A percentile compares a stretch with the other conserved stretches of the same genome.
These are phyloP conservation scores for Amphimallon solstitiale DNA, from an alignment of 2,888 invertebrate genomes.

Conservation along the genomic window DNA sequence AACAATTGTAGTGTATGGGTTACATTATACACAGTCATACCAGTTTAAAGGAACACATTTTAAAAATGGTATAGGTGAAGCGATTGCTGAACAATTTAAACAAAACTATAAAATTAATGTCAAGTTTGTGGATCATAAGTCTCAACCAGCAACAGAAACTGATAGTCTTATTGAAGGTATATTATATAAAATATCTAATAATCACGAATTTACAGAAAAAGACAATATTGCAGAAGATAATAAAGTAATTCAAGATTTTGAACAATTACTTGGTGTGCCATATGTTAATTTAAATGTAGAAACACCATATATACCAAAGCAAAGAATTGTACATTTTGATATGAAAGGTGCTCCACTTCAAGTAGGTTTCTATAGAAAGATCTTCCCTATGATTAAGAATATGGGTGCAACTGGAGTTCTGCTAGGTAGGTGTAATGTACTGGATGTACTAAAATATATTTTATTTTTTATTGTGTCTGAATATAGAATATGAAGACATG, in stretches of 20 bases:
- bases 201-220: constrained; percentile 17
- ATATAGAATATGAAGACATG: constrained; percentile 85
- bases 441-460: neutral
- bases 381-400: constrained; percentile 68
- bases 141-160: constrained; percentile 19
- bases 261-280: constrained; percentile 62
- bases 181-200: neutral
- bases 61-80: constrained; percentile 37
- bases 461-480: neutral
- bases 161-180: constrained; percentile 14
- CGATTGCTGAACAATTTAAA: constrained; percentile 25
- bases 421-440: constrained; percentile 52
- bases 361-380: constrained; percentile 68
- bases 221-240: constrained; percentile 41
- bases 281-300: constrained; percentile 60
- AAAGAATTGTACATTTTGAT: constrained; percentile 77
- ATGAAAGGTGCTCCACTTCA: constrained; percentile 82
- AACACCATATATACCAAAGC: constrained; percentile 64
- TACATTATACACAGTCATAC: constrained; percentile 60
- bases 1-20: constrained; percentile 62
- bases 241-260: constrained; percentile 52
- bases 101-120: constrained; percentile 48
- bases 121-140: constrained; percentile 41
- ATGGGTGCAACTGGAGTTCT: constrained; percentile 77
- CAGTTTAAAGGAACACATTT: constrained; percentile 43